Evolutionary conservation across 2,888 invertebrate genomes (phyloP).

Genomic region (Amphipoea lucens): DNA sequence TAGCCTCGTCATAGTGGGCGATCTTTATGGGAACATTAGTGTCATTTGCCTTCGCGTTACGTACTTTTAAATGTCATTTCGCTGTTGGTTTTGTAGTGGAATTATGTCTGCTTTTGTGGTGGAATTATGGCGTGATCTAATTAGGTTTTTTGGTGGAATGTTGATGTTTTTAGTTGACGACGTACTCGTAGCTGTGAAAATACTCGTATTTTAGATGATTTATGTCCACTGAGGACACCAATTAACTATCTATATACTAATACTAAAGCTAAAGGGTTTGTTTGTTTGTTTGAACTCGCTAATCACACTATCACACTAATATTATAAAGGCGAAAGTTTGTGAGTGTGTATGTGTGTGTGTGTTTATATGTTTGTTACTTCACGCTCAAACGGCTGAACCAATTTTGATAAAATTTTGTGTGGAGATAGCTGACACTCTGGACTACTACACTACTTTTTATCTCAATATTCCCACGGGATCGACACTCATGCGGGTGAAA

Average conservation of each 20-base stretch:
- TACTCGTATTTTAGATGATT: not conserved
- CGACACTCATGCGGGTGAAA: too few species aligned
- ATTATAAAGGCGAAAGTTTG: too few species aligned
- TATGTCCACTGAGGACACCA: not conserved
- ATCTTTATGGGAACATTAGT: constrained; percentile 70
- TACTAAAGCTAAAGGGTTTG: too few species aligned
- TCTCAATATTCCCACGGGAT: too few species aligned
- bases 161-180: not conserved
- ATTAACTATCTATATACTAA: not conserved
- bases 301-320: too few species aligned
- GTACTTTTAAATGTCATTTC: constrained; percentile 60
- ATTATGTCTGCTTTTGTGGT: constrained; percentile 32
- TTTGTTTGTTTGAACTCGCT: too few species aligned
- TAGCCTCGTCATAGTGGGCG: constrained; percentile 67
- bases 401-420: too few species aligned
- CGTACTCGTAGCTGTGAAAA: not conserved
- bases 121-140: constrained; percentile 15
- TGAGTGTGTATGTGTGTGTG: too few species aligned
- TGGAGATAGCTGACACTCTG: too few species aligned
- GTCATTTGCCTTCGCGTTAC: constrained; percentile 58
- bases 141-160: constrained; percentile 21
- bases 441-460: too few species aligned
- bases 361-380: too few species aligned
- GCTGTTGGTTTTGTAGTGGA: constrained; percentile 25
- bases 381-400: too few species aligned